Base-by-base conservation (phyloP, 92 coral and sea anemone genomes). In the Pocillopora grandis region DNA sequence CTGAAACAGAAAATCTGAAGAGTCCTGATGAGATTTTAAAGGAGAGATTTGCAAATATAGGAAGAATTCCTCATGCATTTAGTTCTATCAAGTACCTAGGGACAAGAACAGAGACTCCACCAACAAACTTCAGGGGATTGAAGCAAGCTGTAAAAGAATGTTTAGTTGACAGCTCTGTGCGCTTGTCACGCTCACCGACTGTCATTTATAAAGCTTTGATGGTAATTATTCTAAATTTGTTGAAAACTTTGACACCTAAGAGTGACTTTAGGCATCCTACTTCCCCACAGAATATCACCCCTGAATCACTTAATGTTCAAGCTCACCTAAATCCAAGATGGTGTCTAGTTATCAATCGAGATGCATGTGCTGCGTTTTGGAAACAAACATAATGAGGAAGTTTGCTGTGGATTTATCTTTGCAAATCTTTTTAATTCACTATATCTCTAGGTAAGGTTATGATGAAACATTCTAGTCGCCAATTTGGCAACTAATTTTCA, bases 21-120 rank as follows among this genome's bases (percentile, higher is more conserved):
- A 90, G 95, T 65, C 97, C 99, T 62, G 94, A 97, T 74, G 99
- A 94, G 78, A 90, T 97, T 57, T 76, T 97, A 76, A 94, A 97
- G 89, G 95, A 97, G 80, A 87, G 99, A 58, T 97, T 97, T 94
- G 93, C 98, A 9, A 94, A 89, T 87, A 89, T 90, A 59, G 94
- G 97, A 66, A 89, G 95, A 72, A 42, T 90, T 76, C 99, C 99
- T 19, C 94, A 91, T 80, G 99, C 99, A 35, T 97, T 97, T 73
- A 97, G 99, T 78, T 97, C 95, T 31, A 94, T 97, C 77, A 90
- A 84, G 72, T 97, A 97, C 77, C 84, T 97, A 15, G 99, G 99
- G 13, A 91, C 95, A 84, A 92, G 90, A 83, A 97, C 99, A 19
- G 56, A 68, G 72, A 55, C 84, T 37, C 93, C 91, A 56, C 94